These are phyloP conservation scores for Xerus inauris DNA, from an alignment of 2,113 vertebrate genomes.

Conservation along the genomic window DNA sequence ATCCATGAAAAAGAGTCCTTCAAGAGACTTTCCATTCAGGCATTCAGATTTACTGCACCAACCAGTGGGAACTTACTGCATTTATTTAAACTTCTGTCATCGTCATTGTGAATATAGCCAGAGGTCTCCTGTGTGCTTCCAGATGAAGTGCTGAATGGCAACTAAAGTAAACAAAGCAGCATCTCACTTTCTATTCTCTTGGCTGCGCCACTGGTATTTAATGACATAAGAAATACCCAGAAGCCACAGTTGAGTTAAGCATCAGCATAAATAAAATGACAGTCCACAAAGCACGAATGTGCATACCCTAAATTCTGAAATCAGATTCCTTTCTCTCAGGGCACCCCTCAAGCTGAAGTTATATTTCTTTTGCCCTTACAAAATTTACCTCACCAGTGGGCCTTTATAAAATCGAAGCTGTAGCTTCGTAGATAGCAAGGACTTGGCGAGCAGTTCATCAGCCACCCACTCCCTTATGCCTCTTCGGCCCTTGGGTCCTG, in stretches of 20 bases:
- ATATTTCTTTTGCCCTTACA: background rate
- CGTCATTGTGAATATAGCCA: constrained; percentile 47
- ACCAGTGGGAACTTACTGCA: constrained; percentile 2
- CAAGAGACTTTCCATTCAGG: constrained; percentile 40
- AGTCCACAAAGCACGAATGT: background rate
- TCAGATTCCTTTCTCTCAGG: constrained; percentile 22
- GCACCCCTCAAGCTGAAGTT: constrained; percentile 3
- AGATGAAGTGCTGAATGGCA: constrained; percentile 62
- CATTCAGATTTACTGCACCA: constrained; percentile 44
- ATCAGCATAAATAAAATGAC: constrained; percentile 66
- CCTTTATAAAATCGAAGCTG: constrained; percentile 8
- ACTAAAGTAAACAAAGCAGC: constrained; percentile 66
- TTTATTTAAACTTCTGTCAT: constrained; percentile 75
- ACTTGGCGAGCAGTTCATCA: background rate
- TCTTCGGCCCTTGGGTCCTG: background rate
- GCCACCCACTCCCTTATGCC: rapidly evolving
- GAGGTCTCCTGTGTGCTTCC: constrained; percentile 6
- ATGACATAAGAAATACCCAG: constrained; percentile 62
- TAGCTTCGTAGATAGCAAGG: background rate
- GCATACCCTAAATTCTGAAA: constrained; percentile 53
- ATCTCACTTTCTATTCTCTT: constrained; percentile 55
- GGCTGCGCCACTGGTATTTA: background rate
- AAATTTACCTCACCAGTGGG: background rate
- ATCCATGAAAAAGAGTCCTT: background rate
- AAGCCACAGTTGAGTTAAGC: constrained; percentile 63